Conservation (phyloP, 2,113 vertebrate species). For the Taurulus bubalis region DNA sequence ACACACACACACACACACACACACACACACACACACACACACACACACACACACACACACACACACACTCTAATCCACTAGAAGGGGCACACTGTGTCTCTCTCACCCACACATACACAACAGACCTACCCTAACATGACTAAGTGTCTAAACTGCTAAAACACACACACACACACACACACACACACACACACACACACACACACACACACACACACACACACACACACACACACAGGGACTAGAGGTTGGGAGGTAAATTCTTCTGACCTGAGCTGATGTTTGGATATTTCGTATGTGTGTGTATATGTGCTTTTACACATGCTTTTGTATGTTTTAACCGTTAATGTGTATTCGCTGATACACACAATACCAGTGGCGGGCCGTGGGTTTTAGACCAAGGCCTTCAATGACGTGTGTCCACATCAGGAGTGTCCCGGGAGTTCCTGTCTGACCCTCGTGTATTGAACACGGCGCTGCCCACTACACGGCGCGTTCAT, state of each 20-base stretch:
- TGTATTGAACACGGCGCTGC: too few relatives aligned
- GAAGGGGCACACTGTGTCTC: conserved; percentile 26
- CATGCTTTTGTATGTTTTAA: not conserved
- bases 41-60: conserved; percentile 15
- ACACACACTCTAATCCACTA: conserved; percentile 15
- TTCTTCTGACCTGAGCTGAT: conserved; percentile 9
- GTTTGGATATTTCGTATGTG: conserved; percentile 9
- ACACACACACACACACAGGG: not conserved
- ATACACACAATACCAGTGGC: conserved; percentile 8
- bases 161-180: not conserved
- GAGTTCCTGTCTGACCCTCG: too few relatives aligned
- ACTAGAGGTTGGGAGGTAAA: not conserved
- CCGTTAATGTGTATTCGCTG: not conserved
- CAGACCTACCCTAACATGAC: conserved; percentile 23
- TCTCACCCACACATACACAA: conserved; percentile 33
- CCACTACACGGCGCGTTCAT: too few relatives aligned
- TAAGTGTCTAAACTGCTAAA: conserved; percentile 10
- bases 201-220: too few relatives aligned
- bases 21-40: conserved; percentile 18
- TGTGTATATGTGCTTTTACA: not conserved
- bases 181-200: not conserved
- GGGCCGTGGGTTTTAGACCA: too few relatives aligned
- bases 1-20: conserved; percentile 18
- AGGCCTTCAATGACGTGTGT: too few relatives aligned
- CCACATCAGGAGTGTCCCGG: too few relatives aligned